A percentile compares a stretch with the other conserved stretches of the same genome.
Conservation (phyloP, 2,888 invertebrate genomes). For the Microdon myrmicae region DNA sequence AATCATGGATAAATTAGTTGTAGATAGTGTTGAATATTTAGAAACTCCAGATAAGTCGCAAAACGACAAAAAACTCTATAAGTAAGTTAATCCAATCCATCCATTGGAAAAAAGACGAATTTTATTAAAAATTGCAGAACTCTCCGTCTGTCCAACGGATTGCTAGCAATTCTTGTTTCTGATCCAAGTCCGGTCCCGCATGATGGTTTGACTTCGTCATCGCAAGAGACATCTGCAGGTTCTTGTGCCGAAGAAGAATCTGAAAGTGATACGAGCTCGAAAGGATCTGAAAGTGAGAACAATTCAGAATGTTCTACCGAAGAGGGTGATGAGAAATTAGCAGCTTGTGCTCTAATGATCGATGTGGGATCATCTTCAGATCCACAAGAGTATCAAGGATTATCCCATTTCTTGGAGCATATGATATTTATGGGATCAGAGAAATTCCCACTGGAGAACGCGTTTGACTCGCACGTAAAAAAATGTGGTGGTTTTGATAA, state of each 20-base stretch:
- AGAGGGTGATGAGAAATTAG: constrained; percentile 67
- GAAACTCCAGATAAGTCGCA: constrained; percentile 76
- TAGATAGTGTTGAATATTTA: constrained; percentile 61
- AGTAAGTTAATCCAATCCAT: constrained; percentile 66
- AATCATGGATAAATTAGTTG: constrained; percentile 12
- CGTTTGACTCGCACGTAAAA: constrained; percentile 82
- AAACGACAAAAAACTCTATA: constrained; percentile 82
- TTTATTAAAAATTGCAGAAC: constrained; percentile 66
- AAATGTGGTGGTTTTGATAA: constrained; percentile 88
- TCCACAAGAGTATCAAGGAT: constrained; percentile 80
- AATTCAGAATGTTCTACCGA: constrained; percentile 55
- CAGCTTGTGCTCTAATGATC: constrained; percentile 80
- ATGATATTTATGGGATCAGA: constrained; percentile 95
- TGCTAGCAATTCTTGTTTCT: constrained; percentile 78
- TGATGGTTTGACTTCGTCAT: constrained; percentile 59
- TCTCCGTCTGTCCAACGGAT: constrained; percentile 75
- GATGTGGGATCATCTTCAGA: constrained; percentile 84
- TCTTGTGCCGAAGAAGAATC: constrained; percentile 54
- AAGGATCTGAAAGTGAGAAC: constrained; percentile 52
- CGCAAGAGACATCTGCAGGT: constrained; percentile 55
- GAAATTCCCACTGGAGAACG: constrained; percentile 88
- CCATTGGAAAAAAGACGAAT: no score
- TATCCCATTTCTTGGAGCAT: constrained; percentile 88
- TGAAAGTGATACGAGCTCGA: constrained; percentile 54
- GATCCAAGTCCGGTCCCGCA: constrained; percentile 69